A percentile compares a stretch with the other conserved stretches of the same genome.
Evolutionary conservation across 2,888 invertebrate species (phyloP).

Genomic region (Melieria omissa): DNA sequence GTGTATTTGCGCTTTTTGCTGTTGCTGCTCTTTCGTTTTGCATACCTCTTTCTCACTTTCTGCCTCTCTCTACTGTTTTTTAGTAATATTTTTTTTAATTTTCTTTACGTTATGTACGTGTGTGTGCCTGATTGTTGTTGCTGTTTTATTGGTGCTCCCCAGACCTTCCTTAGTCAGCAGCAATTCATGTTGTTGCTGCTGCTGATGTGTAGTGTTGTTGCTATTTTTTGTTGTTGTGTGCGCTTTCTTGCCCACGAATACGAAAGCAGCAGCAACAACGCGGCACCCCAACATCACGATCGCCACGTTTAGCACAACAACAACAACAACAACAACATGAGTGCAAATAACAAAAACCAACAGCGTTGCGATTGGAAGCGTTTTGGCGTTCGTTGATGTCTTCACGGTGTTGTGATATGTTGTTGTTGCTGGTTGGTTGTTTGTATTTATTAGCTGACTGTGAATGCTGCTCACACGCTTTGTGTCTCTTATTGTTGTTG

Average conservation of each 20-base stretch:
- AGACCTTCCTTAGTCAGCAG: constrained; percentile 64
- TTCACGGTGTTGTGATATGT: too few species aligned
- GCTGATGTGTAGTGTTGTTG: neutral
- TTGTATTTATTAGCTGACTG: too few species aligned
- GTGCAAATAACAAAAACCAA: too few species aligned
- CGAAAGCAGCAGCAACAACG: too few species aligned
- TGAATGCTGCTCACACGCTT: constrained; percentile 15
- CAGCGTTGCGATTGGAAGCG: too few species aligned
- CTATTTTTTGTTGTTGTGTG: neutral
- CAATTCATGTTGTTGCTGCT: constrained; percentile 20
- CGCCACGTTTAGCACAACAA: too few species aligned
- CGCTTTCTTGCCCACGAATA: too few species aligned
- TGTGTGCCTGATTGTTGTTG: constrained; percentile 31
- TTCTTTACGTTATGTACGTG: constrained; percentile 16
- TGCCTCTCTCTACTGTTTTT: constrained; percentile 7
- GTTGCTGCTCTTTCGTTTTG: constrained; percentile 13
- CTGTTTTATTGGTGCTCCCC: constrained; percentile 58
- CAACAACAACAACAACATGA: too few species aligned
- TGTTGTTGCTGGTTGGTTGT: too few species aligned
- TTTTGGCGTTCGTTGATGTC: too few species aligned
- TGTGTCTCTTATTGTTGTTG: neutral
- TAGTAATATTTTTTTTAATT: neutral
- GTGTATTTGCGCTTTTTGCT: neutral
- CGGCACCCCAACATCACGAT: too few species aligned
- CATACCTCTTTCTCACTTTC: too few species aligned